A percentile compares a stretch with the other conserved stretches of the same genome.
Evolutionary conservation across 2,888 invertebrate genomes (phyloP).

Genomic region (Sinhomidia bicolor): DNA sequence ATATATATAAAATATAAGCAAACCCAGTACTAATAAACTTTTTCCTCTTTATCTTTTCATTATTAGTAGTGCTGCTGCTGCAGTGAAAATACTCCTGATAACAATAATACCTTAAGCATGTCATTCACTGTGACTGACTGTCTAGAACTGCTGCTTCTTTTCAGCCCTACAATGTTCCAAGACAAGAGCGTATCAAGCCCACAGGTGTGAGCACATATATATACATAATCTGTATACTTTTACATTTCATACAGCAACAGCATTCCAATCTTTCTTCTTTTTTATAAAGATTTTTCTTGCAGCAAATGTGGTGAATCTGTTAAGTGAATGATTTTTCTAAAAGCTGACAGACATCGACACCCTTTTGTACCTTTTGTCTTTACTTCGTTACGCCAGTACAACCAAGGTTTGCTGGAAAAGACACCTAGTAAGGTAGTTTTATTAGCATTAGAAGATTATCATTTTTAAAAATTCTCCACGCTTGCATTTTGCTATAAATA

Average conservation of each 20-base stretch:
- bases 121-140: constrained; percentile 65
- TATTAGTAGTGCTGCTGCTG: neutral
- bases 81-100: neutral
- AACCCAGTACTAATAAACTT: constrained; percentile 1
- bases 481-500: constrained; percentile 59
- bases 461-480: constrained; percentile 44
- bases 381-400: constrained; percentile 68
- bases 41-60: neutral
- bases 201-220: constrained; percentile 2
- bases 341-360: constrained; percentile 71
- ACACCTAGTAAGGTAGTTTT: too few species aligned
- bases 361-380: constrained; percentile 58
- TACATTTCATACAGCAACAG: constrained; percentile 7
- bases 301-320: constrained; percentile 46
- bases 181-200: too few species aligned
- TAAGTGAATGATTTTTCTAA: constrained; percentile 69
- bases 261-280: constrained; percentile 4
- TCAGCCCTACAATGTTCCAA: too few species aligned
- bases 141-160: constrained; percentile 50
- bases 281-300: neutral
- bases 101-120: constrained; percentile 44
- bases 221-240: constrained; percentile 3
- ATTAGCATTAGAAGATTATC: constrained; percentile 42
- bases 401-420: too few species aligned
- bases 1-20: neutral